These are phyloP conservation scores for Datnioides undecimradiatus DNA, from an alignment of 2,113 vertebrate genomes.

Conservation along the genomic window DNA sequence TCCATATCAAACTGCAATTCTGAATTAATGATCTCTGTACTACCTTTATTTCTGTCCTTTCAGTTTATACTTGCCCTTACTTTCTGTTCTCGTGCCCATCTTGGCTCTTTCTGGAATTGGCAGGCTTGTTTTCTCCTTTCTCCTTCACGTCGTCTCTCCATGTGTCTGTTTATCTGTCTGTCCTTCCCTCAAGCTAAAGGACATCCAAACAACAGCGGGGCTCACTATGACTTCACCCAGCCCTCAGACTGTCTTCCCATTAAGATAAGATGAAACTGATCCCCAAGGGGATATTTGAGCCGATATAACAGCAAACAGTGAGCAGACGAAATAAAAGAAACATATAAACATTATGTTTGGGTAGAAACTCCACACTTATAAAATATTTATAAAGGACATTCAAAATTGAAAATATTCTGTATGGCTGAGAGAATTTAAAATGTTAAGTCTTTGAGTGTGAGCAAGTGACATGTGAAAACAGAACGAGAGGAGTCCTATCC, in stretches of 20 bases:
- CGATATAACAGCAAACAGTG: slow-evolving; percentile 15
- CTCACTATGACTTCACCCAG: slow-evolving; percentile 50
- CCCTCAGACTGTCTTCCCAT: slow-evolving; percentile 52
- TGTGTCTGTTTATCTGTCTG: slow-evolving; percentile 64
- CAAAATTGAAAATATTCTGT: not conserved
- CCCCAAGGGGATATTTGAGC: slow-evolving; percentile 24
- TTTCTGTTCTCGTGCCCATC: not conserved
- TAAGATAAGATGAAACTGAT: slow-evolving; percentile 63
- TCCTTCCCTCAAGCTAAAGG: slow-evolving; percentile 75
- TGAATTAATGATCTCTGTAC: not conserved
- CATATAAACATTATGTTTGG: not conserved
- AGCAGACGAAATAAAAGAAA: not conserved
- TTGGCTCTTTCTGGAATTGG: slow-evolving; percentile 54
- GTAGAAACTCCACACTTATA: not conserved
- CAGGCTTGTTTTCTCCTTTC: slow-evolving; percentile 40
- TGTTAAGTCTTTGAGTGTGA: not conserved
- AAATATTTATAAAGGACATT: not conserved
- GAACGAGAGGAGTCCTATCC: not conserved
- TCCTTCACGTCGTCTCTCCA: slow-evolving; percentile 44
- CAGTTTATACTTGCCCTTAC: not conserved
- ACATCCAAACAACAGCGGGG: slow-evolving; percentile 68
- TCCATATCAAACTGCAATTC: not conserved
- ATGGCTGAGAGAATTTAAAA: not conserved
- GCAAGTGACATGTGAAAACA: not conserved
- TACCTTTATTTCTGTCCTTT: not conserved